Base-by-base conservation (phyloP, 2,888 invertebrate genomes). In the Habroteleia sp. region DNA sequence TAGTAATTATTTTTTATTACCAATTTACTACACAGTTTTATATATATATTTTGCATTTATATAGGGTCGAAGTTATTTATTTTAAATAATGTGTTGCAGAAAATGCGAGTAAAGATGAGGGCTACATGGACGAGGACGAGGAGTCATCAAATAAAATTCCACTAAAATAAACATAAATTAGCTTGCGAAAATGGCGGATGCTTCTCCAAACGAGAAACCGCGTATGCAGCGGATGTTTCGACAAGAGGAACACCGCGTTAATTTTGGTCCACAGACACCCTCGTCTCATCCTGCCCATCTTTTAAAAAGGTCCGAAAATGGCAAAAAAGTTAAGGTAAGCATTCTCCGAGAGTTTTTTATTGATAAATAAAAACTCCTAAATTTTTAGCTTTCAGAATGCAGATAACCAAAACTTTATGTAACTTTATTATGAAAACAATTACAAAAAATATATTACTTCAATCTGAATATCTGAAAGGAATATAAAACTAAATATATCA, bases 281-380 rank as follows among this genome's bases (percentile, higher is more conserved):
- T 88, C 88, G 46, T 87, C 86, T 31, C 77, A 46, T 62, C 65
- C 7, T 66, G 62, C 91, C 85, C 88, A 87, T 82, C 88, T 91
- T 31, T 89, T 92, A 80, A 93, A 93, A 88, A 93, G 92, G 88
- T 92, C 93, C 80, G 91, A 90, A 77, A 87, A 90, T 83, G 93
- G 93, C 90, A 93, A 93, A 88, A 94, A 94, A 90, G 93, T 94
- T 84, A 94, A 94, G 92, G 94, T 94, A 89, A 85, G 90, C n/a
- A n/a, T n/a, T n/a, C n/a, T n/a, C n/a, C n/a, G n/a, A n/a, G n/a
- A n/a, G n/a, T n/a, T n/a, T n/a, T n/a, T n/a, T n/a, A n/a, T n/a
- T n/a, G n/a, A n/a, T n/a, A n/a, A n/a, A n/a, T n/a, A n/a, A n/a
- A n/a, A n/a, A n/a, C n/a, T n/a, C n/a, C n/a, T n/a, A n/a, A n/a